Evolutionary conservation across 2,113 vertebrate genomes (phyloP), one percentile per base, ranked within the genome.

Genomic region (Colinus virginianus): DNA sequence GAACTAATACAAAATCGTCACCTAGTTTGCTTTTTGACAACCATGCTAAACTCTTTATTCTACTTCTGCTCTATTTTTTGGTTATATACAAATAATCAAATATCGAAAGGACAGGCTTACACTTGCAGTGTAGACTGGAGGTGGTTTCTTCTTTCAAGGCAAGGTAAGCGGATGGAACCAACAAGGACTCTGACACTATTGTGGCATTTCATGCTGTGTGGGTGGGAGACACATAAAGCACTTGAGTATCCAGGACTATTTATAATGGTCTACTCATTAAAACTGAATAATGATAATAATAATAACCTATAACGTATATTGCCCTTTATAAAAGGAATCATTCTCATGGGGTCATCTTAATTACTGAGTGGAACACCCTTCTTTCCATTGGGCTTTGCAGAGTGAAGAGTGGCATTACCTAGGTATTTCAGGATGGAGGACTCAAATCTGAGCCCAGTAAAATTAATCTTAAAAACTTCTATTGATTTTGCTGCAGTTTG

Each of bases 291-390:
- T 67, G 53, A 75, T 63, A 88, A 94, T 89, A 92, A 92, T 61
- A 92, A 92, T 64, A 79, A 80, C 34, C 46, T 90, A 15, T 86
- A 88, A 93, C 22, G 46, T 74, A 68, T 91, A 86, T 72, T 93
- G 86, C 53, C 56, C 91, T 92, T 92, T 81, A 90, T 78, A 90
- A 94, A 90, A 40, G 40, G 26, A 93, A 93, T 78, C 22, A 87
- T 91, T 91, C 90, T 88, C 51, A n/a, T 53, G 74, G 77, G 66
- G 43, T 88, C 62, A 61, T 88, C 79, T 78, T 64, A 93, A 86
- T 90, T 78, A 91, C 71, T 58, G 90, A 94, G 61, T 88, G 58
- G 72, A 58, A 59, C 78, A 84, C 53, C 51, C 71, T 94, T 83
- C 68, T 86, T n/a, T 58, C 56, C 45, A 13, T 28, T 63, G 32